Evolutionary conservation across 64 coral and sea anemone species (phyloP), one percentile per base, ranked within the genome.

Genomic region (Porites lutea): DNA sequence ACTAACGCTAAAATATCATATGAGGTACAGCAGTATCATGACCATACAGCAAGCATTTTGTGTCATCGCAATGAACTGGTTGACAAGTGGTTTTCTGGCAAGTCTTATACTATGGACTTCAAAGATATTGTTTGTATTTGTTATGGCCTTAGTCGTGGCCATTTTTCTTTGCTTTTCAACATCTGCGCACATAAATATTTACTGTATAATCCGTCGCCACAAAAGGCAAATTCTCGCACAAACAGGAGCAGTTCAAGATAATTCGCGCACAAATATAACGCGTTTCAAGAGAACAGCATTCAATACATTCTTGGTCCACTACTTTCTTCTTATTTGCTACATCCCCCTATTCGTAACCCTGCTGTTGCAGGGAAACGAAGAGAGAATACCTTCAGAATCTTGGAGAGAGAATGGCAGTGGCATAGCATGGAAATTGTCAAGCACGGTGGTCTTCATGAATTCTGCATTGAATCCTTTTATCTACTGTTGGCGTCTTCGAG

Each of bases 401-500:
- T 74, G 72, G 72, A 74, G 49, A 15, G 18, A 74, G 12, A 13
- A 21, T 6, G 11, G 46, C 12, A 74, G 44, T 46, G 12, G 13
- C 16, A 48, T 74, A 18, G 72, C 72, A 48, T 74, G 72, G 72
- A 74, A 74, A 48, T 15, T 49, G 10, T 15, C 72, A 47, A 74
- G 43, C 37, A 74, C 72, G 11, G 13, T 74, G 4, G 37, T 74
- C 3, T 74, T 74, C 44, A 74, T 74, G 72, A 74, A 74, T 74
- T 74, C 72, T 5, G 37, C 72, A 6, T 21, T 74, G 16, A 74
- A 74, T 49, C 72, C 72, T 50, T 74, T 74, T 0, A 74, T 74
- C 72, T 74, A 74, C 15, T 74, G 44, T 48, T 74, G 72, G 72
- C 72, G 72, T 14, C 46, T 74, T 74, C 72, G 44, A 49, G 72